Evolutionary conservation across 2,797 vertebrate species (phyloP), one percentile per base, ranked within the genome.

Genomic region (Octomys mimax): DNA sequence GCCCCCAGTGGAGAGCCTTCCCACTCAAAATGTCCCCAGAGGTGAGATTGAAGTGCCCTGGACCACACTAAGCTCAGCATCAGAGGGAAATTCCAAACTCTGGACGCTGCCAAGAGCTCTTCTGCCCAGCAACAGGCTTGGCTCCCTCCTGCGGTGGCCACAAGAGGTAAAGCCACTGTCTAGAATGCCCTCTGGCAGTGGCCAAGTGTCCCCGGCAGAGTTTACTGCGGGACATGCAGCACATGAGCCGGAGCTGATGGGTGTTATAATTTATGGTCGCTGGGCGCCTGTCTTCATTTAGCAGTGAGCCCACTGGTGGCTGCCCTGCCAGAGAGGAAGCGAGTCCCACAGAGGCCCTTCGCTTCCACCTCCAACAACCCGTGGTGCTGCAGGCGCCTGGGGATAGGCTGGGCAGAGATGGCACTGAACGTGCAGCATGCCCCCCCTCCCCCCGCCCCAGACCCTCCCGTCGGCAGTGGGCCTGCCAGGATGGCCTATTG

Each of bases 401-500:
- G 88, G 95, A 71, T 26, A 80, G 95, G 96, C 88, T 0, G 0
- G 88, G 95, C 92, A 49, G 95, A 84, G 62, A 87, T 22, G 1
- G 97, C 71, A 14, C 7, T 21, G 96, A 97, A 92, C 98, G 97
- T 95, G 96, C 96, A 95, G 97, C 49, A 10, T n/a, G n/a, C 39
- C 39, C 39, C 39, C 39, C 39, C 39, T 2, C 39, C 39, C 98
- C 98, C 98, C 98, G 98, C 82, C 97, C 98, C 98, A 95, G 98
- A 98, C 98, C 98, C 98, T 96, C 98, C 98, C 98, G 95, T 98
- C 98, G 98, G 98, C 98, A 97, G 97, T 93, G 84, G 96, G 97
- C 98, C 98, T 98, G 99, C 98, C 98, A 99, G 98, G 98, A 98
- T 99, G 98, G 98, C 98, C 99, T 99, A 98, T 99, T 99, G 98